Conservation (phyloP, 2,888 invertebrate genomes). For the Disparrhopalites patrizii region DNA sequence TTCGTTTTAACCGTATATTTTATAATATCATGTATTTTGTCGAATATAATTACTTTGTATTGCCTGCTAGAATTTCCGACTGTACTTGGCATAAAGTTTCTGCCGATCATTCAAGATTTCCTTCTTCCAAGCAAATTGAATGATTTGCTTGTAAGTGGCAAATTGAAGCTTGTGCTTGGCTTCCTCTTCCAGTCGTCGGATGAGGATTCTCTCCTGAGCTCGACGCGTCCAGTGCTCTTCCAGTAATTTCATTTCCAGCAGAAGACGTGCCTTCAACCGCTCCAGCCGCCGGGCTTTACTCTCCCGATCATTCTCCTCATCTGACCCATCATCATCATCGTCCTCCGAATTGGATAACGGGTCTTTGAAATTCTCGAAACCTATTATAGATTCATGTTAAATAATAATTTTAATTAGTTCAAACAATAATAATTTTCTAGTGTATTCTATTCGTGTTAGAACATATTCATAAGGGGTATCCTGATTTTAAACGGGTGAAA, state of each 20-base stretch:
- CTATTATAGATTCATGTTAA: background rate
- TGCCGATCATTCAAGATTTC: conserved; percentile 4
- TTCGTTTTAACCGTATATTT: too few relatives aligned
- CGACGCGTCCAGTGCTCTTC: background rate
- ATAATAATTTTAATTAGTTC: background rate
- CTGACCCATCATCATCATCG: background rate
- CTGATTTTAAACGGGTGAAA: too few relatives aligned
- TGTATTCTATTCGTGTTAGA: too few relatives aligned
- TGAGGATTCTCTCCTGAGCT: background rate
- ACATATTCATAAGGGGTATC: too few relatives aligned
- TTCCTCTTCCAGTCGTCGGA: background rate
- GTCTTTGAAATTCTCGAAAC: background rate
- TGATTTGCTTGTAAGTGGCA: conserved; percentile 16
- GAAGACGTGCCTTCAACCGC: background rate
- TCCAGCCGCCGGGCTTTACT: too few relatives aligned
- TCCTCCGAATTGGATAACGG: background rate
- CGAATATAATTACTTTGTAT: too few relatives aligned
- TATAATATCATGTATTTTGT: too few relatives aligned
- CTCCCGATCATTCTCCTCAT: background rate
- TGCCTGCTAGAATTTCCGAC: too few relatives aligned
- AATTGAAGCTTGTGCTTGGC: background rate
- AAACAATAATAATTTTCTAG: background rate
- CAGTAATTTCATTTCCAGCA: background rate
- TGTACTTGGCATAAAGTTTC: background rate
- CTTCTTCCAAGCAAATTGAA: conserved; percentile 27